Percentiles rank a stretch among this genome's conserved stretches.
Evolutionary conservation across 2,888 invertebrate genomes (phyloP).

Genomic region (Amphipyra berbera): DNA sequence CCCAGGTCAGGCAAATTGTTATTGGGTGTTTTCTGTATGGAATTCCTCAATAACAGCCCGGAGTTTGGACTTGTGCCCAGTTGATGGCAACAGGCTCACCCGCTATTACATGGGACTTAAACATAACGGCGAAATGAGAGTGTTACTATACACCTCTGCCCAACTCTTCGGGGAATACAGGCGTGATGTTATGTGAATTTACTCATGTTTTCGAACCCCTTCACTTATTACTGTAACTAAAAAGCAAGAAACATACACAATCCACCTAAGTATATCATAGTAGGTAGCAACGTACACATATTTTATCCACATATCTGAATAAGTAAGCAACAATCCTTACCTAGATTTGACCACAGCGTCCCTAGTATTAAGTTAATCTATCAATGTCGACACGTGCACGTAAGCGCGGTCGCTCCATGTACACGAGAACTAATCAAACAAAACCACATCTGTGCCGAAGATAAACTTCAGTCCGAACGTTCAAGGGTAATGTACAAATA

Average conservation of each 20-base stretch:
- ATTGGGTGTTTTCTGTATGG: no score
- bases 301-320: background rate
- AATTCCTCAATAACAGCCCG: no score
- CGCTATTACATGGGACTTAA: no score
- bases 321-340: constrained; percentile 1
- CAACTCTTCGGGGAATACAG: no score
- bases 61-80: no score
- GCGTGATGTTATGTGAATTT: no score
- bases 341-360: background rate
- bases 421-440: constrained; percentile 28
- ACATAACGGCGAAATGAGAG: no score
- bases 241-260: background rate
- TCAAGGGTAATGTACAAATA: constrained; percentile 27
- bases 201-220: no score
- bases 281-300: no score
- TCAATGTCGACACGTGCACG: constrained; percentile 5
- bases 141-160: no score
- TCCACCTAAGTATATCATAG: background rate
- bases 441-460: constrained; percentile 19
- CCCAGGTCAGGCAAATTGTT: no score
- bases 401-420: constrained; percentile 6
- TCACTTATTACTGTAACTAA: background rate
- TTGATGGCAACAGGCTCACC: no score
- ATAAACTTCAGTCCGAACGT: constrained; percentile 3
- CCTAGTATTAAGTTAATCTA: background rate